Conservation (phyloP, 1,140 invertebrate species). For the Tenebrio molitor region DNA sequence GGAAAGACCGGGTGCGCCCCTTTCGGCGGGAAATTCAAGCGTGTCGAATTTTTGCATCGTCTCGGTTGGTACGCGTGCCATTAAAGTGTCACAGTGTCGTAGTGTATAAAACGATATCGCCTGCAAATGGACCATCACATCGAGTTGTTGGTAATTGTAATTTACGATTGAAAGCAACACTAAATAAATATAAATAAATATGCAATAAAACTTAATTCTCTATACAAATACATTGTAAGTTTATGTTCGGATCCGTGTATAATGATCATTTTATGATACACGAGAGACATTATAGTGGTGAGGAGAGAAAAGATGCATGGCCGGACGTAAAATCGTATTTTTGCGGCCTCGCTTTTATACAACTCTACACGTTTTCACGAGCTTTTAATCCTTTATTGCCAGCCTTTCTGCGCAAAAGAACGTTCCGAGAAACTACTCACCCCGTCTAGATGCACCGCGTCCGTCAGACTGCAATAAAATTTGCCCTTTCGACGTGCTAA, state of each 20-base stretch:
- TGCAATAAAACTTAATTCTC: slow-evolving; percentile 51
- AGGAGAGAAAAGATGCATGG: slow-evolving; percentile 35
- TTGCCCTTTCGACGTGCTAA: background rate
- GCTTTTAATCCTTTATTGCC: slow-evolving; percentile 37
- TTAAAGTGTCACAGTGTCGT: background rate
- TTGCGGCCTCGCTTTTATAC: slow-evolving; percentile 16
- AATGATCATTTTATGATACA: slow-evolving; percentile 51
- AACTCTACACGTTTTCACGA: slow-evolving; percentile 24
- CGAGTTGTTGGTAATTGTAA: slow-evolving; percentile 49
- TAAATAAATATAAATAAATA: slow-evolving; percentile 53
- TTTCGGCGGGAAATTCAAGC: too few species aligned
- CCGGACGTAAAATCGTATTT: slow-evolving; percentile 41
- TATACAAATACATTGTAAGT: slow-evolving; percentile 52
- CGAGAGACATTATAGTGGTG: slow-evolving; percentile 38
- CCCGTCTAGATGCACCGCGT: background rate
- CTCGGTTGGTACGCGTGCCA: background rate
- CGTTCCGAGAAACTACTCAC: slow-evolving; percentile 21
- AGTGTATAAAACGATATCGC: slow-evolving; percentile 50
- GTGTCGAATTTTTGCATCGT: slow-evolving; percentile 3
- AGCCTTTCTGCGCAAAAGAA: slow-evolving; percentile 5
- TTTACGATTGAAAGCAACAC: slow-evolving; percentile 49
- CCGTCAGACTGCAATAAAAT: background rate
- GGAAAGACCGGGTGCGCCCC: too few species aligned
- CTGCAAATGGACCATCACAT: slow-evolving; percentile 38
- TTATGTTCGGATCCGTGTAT: slow-evolving; percentile 49